Evolutionary conservation across 2,113 vertebrate species (phyloP).

Genomic region (Ptychochromis oligacanthus): DNA sequence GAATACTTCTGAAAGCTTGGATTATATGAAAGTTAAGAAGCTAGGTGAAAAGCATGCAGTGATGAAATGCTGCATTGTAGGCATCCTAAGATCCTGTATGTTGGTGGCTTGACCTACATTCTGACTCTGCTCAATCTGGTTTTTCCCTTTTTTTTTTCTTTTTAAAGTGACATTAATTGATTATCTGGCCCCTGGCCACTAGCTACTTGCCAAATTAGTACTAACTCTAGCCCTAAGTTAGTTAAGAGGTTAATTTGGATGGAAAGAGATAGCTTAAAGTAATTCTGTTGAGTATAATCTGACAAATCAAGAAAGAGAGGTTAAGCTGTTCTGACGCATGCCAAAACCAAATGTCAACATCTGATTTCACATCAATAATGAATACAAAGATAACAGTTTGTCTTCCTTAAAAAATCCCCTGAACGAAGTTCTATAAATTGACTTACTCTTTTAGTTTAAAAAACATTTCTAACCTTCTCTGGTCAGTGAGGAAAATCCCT

Average conservation of each 20-base stretch:
- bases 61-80: not conserved
- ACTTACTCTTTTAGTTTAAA: not conserved
- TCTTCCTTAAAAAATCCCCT: not conserved
- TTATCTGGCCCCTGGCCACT: not conserved
- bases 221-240: not conserved
- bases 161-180: not conserved
- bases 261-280: not conserved
- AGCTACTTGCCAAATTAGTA: not conserved
- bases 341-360: not conserved
- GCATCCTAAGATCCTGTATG: not conserved
- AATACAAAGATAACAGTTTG: not conserved
- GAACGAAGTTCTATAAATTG: not conserved
- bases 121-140: not conserved
- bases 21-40: not conserved
- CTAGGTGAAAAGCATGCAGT: not conserved
- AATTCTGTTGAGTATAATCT: not conserved
- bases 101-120: not conserved
- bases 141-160: not conserved
- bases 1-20: not conserved
- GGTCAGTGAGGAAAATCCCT: slow-evolving; percentile 14
- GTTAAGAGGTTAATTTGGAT: not conserved
- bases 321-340: not conserved
- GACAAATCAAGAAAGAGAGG: not conserved
- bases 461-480: not conserved
- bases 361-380: too few relatives aligned